Percentiles rank a stretch among this genome's conserved stretches.
Conservation (phyloP, 2,797 vertebrate genomes). For the Melanotaenia nigrans region DNA sequence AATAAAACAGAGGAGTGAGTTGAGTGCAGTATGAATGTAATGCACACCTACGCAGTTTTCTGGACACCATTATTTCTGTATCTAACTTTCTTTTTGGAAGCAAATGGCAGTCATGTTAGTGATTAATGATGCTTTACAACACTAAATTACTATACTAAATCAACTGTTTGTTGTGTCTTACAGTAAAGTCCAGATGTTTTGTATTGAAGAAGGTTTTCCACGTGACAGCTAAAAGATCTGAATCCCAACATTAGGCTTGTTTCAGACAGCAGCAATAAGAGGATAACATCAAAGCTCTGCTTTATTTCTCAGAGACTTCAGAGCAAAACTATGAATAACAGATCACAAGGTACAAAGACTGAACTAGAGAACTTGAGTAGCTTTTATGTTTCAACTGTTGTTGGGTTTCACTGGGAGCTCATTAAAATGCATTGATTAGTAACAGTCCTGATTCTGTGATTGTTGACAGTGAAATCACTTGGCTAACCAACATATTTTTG, state of each 20-base stretch:
- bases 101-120: slow-evolving; percentile 31
- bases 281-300: slow-evolving; percentile 74
- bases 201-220: slow-evolving; percentile 43
- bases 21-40: slow-evolving; percentile 39
- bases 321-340: slow-evolving; percentile 76
- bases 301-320: slow-evolving; percentile 72
- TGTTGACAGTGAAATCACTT: slow-evolving; percentile 72
- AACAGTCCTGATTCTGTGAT: slow-evolving; percentile 70
- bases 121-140: slow-evolving; percentile 14
- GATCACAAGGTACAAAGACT: slow-evolving; percentile 77
- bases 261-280: slow-evolving; percentile 69
- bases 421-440: slow-evolving; percentile 78
- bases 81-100: slow-evolving; percentile 32
- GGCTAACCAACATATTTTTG: slow-evolving; percentile 61
- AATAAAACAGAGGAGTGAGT: slow-evolving; percentile 27
- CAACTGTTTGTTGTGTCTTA: slow-evolving; percentile 32
- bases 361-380: slow-evolving; percentile 70
- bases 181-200: slow-evolving; percentile 49
- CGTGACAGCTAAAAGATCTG: slow-evolving; percentile 49
- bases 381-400: slow-evolving; percentile 73
- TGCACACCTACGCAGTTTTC: slow-evolving; percentile 36
- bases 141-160: slow-evolving; percentile 12
- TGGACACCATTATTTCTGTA: slow-evolving; percentile 18
- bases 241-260: slow-evolving; percentile 60
- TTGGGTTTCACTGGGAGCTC: slow-evolving; percentile 71